phyloP scores from a whole-genome alignment of 2,797 vertebrate genomes.

The Notolepis coatsorum region DNA sequence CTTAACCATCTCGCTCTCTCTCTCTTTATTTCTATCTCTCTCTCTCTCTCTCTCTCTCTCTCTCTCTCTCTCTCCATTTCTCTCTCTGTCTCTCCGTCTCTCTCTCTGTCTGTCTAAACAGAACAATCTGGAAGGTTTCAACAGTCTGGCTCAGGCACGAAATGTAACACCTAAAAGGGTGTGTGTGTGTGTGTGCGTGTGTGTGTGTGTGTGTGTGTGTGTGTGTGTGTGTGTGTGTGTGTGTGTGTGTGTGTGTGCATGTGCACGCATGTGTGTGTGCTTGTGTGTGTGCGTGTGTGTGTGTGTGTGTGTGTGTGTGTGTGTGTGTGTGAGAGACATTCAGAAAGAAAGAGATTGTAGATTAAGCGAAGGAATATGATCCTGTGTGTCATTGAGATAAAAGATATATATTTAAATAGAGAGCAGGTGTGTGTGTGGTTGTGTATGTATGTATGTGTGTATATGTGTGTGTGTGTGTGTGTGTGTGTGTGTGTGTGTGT shows the following conservation, averaged over 20 bases:
- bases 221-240: conserved; percentile 41
- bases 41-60: conserved; percentile 18
- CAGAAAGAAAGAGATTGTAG: not conserved
- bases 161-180: conserved; percentile 62
- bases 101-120: conserved; percentile 59
- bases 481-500: not conserved
- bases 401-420: not conserved
- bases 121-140: conserved; percentile 74
- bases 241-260: conserved; percentile 1
- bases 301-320: not conserved
- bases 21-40: not conserved
- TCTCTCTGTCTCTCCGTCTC: conserved; percentile 26
- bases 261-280: conserved; percentile 7
- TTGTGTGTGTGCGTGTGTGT: conserved; percentile 26
- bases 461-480: not conserved
- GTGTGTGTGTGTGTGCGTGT: not conserved
- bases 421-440: not conserved
- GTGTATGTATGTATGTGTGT: not conserved
- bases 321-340: conserved; percentile 1
- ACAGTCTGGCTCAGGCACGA: conserved; percentile 43
- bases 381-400: not conserved
- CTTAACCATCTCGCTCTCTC: not conserved
- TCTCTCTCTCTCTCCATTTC: conserved; percentile 22
- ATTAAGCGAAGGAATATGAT: not conserved
- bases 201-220: conserved; percentile 24